Conservation (phyloP, 1,140 invertebrate species). For the Aricia agestis region DNA sequence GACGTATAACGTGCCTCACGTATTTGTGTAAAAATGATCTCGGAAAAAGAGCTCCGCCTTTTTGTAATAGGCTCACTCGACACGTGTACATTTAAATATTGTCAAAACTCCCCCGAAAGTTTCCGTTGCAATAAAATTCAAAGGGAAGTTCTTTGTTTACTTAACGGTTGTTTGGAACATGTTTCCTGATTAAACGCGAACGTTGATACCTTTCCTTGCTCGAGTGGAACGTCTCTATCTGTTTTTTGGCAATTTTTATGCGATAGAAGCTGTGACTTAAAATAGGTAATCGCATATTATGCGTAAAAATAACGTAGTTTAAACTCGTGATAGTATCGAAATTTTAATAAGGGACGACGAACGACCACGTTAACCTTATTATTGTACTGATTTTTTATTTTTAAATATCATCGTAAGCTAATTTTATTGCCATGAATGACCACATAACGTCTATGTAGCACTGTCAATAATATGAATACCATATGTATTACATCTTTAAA, state of each 20-base stretch:
- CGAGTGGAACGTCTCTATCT: background rate
- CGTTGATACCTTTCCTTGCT: background rate
- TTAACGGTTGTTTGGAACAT: constrained; percentile 3
- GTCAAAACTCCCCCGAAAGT: background rate
- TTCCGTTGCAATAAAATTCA: constrained; percentile 1
- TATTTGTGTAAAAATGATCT: constrained; percentile 1
- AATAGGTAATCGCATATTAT: background rate
- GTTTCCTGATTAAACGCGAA: background rate
- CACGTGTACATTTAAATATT: constrained; percentile 1
- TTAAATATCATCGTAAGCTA: too few species aligned
- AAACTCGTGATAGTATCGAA: too few species aligned
- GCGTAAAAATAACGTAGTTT: background rate
- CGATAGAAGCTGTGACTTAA: background rate
- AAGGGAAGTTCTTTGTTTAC: background rate
- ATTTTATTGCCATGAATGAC: too few species aligned
- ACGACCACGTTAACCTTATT: too few species aligned
- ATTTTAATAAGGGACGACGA: too few species aligned
- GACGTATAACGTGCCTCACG: too few species aligned
- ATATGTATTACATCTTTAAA: too few species aligned
- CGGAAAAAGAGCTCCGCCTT: background rate
- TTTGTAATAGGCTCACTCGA: background rate
- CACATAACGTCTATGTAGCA: too few species aligned
- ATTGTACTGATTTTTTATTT: too few species aligned
- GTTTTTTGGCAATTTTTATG: background rate
- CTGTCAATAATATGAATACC: too few species aligned